Evolutionary conservation across 2,113 vertebrate genomes (phyloP).

Genomic region (Phrynocephalus versicolor): DNA sequence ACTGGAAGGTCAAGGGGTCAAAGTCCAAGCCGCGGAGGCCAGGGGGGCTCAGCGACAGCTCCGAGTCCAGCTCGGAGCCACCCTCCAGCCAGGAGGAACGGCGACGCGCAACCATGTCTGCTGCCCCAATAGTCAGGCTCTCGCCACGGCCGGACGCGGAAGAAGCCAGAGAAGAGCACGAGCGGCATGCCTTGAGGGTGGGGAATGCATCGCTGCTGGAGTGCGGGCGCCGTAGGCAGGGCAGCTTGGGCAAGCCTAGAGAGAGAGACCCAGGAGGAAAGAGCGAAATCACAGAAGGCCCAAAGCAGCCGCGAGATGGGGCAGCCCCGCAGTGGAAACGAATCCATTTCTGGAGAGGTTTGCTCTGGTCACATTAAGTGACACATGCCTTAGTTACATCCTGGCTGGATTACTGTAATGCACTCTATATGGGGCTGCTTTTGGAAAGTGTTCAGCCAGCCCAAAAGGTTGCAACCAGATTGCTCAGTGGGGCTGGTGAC

Average conservation of each 20-base stretch:
- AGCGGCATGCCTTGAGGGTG: slow-evolving; percentile 40
- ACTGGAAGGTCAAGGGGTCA: slow-evolving; percentile 70
- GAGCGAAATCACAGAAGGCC: background rate
- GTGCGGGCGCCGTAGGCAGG: slow-evolving; percentile 74
- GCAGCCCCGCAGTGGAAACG: too few species aligned
- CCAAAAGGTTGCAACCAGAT: too few species aligned
- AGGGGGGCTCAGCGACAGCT: slow-evolving; percentile 76
- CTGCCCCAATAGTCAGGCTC: slow-evolving; percentile 40
- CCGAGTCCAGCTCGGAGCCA: slow-evolving; percentile 71
- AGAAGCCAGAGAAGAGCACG: slow-evolving; percentile 43
- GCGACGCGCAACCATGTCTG: slow-evolving; percentile 67
- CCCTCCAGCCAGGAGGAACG: slow-evolving; percentile 80
- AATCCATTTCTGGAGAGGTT: too few species aligned
- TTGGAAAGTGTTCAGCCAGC: too few species aligned
- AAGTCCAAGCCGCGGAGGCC: slow-evolving; percentile 75
- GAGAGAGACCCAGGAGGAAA: background rate
- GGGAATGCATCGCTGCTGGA: slow-evolving; percentile 82
- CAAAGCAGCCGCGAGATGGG: too few species aligned
- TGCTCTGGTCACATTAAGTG: too few species aligned
- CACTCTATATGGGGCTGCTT: too few species aligned
- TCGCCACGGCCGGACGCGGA: slow-evolving; percentile 31
- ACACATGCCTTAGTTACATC: too few species aligned
- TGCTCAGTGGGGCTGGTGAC: too few species aligned
- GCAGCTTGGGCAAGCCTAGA: slow-evolving; percentile 59
- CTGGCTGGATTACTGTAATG: too few species aligned